These are phyloP conservation scores for Gymnothorax javanicus DNA, from an alignment of 2,797 vertebrate genomes.

Conservation along the genomic window DNA sequence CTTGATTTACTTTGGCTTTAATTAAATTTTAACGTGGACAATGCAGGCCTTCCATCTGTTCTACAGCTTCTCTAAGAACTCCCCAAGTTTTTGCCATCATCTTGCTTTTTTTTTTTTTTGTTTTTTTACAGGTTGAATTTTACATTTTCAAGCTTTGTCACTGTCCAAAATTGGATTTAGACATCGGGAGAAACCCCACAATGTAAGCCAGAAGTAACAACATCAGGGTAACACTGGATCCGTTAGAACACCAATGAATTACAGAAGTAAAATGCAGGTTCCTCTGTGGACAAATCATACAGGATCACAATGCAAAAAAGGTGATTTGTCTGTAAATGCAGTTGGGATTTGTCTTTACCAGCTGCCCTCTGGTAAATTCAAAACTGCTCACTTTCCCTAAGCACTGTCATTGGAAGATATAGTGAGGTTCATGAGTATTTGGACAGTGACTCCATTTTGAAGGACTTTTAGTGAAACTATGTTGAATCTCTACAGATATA, in stretches of 20 bases:
- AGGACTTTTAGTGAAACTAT: too few species aligned
- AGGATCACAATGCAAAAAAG: not conserved
- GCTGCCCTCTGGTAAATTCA: not conserved
- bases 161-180: conserved; percentile 22
- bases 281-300: not conserved
- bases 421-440: too few species aligned
- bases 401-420: not conserved
- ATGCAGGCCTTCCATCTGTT: not conserved
- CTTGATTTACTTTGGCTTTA: conserved; percentile 29
- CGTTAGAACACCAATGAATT: not conserved
- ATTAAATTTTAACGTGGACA: conserved; percentile 21
- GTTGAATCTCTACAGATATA: too few species aligned
- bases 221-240: not conserved
- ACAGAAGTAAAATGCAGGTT: not conserved
- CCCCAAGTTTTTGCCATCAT: conserved; percentile 16
- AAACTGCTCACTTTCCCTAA: not conserved
- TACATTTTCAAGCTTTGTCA: conserved; percentile 15
- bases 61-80: not conserved
- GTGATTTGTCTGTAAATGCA: not conserved
- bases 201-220: too few species aligned
- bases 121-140: conserved; percentile 11
- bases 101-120: conserved; percentile 22
- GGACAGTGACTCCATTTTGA: too few species aligned
- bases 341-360: too few species aligned
- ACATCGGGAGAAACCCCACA: not conserved